Evolutionary conservation across 2,113 vertebrate species (phyloP), one percentile per base, ranked within the genome.

Genomic region (Trogon surrucura): DNA sequence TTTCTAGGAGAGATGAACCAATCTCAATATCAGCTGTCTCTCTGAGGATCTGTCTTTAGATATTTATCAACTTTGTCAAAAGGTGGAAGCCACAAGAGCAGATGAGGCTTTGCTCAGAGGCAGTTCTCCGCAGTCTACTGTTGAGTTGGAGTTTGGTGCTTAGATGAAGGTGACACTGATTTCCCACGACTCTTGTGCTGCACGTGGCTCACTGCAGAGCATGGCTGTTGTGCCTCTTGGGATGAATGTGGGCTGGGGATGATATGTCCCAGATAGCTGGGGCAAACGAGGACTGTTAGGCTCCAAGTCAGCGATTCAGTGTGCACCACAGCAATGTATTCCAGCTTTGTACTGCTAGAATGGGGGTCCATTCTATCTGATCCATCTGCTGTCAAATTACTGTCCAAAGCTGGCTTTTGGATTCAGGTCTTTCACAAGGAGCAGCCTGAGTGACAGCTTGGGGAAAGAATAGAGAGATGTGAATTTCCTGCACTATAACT

Each of bases 371-470:
- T 79, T 85, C 79, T 57, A 47, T 85, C 83, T 91, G 94, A 91
- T 95, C 91, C 71, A 80, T 94, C 86, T 96, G 75, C 90, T 93
- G 81, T 94, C 95, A 95, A 92, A 89, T 96, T 94, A 90, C 93
- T 86, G 85, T 96, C 96, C 93, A 93, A 84, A 95, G 66, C 84
- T 95, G 78, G 58, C 91, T 95, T 96, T 95, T 91, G 84, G 88
- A 93, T 94, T 96, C 93, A 88, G 75, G 80, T 95, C 92, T 96
- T 95, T 94, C 67, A 85, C 78, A 57, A 90, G 78, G 62, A 94
- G 58, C 72, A 80, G 93, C 61, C 56, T 93, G 88, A 95, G 86
- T 94, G 95, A 95, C 91, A 90, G 78, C 70, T 72, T 77, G 10
- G 56, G 88, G 92, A 90, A 91, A 93, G 93, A 85, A 86, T 58